A percentile compares a stretch with the other conserved stretches of the same genome.
Evolutionary conservation across 2,797 vertebrate genomes (phyloP).

Genomic region (Clamator glandarius): DNA sequence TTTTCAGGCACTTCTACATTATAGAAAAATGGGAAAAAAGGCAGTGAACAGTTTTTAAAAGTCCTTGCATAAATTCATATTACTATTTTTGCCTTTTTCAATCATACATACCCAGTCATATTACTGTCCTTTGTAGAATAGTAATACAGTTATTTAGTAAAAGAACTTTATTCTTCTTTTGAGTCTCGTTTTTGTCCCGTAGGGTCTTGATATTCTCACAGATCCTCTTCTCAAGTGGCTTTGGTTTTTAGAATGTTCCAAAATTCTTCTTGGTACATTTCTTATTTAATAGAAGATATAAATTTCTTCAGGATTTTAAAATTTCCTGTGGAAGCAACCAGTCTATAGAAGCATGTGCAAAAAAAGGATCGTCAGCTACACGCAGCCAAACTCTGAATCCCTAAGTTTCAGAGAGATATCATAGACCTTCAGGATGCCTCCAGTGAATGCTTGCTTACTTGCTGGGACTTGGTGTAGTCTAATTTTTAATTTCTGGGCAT

Average conservation of each 20-base stretch:
- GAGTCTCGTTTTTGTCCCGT: neutral
- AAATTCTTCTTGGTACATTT: neutral
- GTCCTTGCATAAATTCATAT: neutral
- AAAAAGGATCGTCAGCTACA: neutral
- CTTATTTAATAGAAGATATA: neutral
- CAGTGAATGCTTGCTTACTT: neutral
- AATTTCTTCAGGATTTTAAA: neutral
- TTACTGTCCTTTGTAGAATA: neutral
- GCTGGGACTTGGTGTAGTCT: neutral
- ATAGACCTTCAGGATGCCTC: neutral
- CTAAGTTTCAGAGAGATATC: neutral
- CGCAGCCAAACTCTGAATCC: neutral
- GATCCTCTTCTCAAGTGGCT: neutral
- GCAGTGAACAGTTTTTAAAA: neutral
- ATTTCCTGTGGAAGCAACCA: neutral
- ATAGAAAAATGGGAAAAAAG: neutral
- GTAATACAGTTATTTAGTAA: neutral
- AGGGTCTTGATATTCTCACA: neutral
- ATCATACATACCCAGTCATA: neutral
- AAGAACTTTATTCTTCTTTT: neutral
- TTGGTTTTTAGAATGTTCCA: neutral
- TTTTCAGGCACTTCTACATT: neutral
- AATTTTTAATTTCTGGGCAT: neutral
- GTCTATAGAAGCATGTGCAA: neutral
- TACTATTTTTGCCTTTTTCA: neutral